Evolutionary conservation across 2,888 invertebrate genomes (phyloP), one percentile per base, ranked within the genome.

Genomic region (Amphimallon solstitiale): DNA sequence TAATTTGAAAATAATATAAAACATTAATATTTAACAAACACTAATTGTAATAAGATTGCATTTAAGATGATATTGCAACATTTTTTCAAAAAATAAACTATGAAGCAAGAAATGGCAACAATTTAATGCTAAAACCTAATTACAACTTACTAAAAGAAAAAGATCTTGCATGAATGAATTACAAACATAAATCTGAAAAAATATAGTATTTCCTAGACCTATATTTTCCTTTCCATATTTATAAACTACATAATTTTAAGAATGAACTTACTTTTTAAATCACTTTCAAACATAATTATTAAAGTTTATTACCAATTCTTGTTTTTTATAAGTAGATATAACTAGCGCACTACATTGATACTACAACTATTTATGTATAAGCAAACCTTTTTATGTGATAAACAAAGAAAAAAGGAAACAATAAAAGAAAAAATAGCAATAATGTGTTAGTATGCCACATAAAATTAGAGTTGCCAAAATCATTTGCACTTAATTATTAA

Each of bases 101-200:
- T 63, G 63, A 74, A 74, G 77, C 76, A 77, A 77, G 75, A 77
- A 72, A 75, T 77, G 78, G 78, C 78, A 77, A 78, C 75, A 72
- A 74, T 71, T 67, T 29, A 65, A 61, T 59, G 48, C 56, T 38
- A 43, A 51, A 51, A 46, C 40, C 54, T 64, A 54, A 52, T 46
- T 46, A 45, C 49, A 29, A 17, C 38, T 48, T 37, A 40, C 12
- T 23, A 38, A 62, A 62, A 49, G n/a, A 21, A 15, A 43, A 51
- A 51, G 34, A 45, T 45, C 45, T 45, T 23, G 29, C 21, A 23
- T 23, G 7, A 34, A 59, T 21, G 9, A 23, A 43, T 43, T 40
- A 49, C 48, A 2, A 56, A 56, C 15, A 34, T 43, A 56, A 56
- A 56, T 21, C n/a, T 34, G 10, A 35, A 51, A 54, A 49, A 37